Percentiles rank a stretch among this genome's conserved stretches.
phyloP scores from a whole-genome alignment of 2,113 vertebrate genomes.

The Rhinopomastus cyanomelas region DNA sequence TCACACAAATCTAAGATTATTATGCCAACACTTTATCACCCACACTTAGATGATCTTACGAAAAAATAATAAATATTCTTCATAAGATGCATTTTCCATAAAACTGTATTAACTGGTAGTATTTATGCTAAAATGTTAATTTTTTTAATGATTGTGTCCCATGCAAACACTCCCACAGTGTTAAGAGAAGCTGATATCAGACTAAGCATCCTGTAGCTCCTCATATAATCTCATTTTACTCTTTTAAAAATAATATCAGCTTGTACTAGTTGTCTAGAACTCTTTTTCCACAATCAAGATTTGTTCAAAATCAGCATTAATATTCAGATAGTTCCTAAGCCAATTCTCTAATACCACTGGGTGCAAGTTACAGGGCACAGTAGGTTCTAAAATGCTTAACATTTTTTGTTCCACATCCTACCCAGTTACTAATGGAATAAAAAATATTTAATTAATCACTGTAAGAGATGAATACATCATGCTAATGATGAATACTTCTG shows the following conservation, averaged over 20 bases:
- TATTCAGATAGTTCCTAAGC: conserved; percentile 44
- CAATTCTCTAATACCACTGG: conserved; percentile 37
- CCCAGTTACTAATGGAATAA: conserved; percentile 51
- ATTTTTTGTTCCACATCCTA: conserved; percentile 61
- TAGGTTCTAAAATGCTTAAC: conserved; percentile 57
- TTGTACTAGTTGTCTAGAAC: neutral
- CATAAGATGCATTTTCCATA: conserved; percentile 6
- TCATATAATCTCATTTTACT: neutral
- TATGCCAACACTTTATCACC: neutral
- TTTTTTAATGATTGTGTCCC: neutral
- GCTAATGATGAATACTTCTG: conserved; percentile 48
- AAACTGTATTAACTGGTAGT: neutral
- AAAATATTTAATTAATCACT: conserved; percentile 61
- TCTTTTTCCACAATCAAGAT: neutral
- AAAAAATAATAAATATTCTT: neutral
- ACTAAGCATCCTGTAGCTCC: neutral
- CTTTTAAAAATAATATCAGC: neutral
- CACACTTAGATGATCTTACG: neutral
- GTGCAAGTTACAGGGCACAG: conserved; percentile 6
- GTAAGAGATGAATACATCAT: conserved; percentile 55
- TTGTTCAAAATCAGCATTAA: conserved; percentile 39
- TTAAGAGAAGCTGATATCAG: neutral
- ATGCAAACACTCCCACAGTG: neutral
- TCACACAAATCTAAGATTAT: conserved; percentile 1
- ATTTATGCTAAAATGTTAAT: neutral